A percentile compares a stretch with the other conserved stretches of the same genome.
Conservation (phyloP, 2,888 invertebrate genomes). For the Epinotia bilunana region DNA sequence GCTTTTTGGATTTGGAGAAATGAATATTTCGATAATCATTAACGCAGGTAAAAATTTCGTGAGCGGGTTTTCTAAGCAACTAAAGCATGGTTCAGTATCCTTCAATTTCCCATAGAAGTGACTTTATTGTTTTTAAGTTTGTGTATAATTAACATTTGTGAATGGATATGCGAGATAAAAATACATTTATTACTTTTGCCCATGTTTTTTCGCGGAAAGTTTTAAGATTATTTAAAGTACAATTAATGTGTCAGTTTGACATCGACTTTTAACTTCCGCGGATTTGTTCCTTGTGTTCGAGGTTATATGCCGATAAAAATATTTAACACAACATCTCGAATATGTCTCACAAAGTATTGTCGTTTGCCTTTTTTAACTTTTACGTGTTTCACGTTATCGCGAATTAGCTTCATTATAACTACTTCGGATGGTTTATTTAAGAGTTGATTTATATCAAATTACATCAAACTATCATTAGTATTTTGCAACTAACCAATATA, state of each 20-base stretch:
- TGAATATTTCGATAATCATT: no score
- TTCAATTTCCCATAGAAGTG: no score
- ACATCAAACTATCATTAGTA: neutral
- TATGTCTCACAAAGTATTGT: neutral
- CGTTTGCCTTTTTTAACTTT: neutral
- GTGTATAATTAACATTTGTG: no score
- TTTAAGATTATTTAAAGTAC: neutral
- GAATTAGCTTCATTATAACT: neutral
- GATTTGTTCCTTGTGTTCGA: neutral
- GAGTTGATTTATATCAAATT: neutral
- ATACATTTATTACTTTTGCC: no score
- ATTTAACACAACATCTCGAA: neutral
- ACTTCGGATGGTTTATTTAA: neutral
- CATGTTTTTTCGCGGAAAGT: neutral
- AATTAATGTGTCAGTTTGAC: constrained; percentile 13
- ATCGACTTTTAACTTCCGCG: constrained; percentile 16
- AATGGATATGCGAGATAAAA: no score
- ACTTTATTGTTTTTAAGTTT: no score
- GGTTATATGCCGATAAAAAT: constrained; percentile 4
- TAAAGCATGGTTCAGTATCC: no score
- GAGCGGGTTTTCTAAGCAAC: no score
- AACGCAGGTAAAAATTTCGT: no score
- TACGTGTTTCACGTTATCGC: neutral
- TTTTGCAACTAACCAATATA: neutral
- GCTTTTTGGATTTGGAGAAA: no score